Percentiles rank a stretch among this genome's conserved stretches.
Evolutionary conservation across 2,797 vertebrate genomes (phyloP).

Genomic region (Adrianichthys oophorus): DNA sequence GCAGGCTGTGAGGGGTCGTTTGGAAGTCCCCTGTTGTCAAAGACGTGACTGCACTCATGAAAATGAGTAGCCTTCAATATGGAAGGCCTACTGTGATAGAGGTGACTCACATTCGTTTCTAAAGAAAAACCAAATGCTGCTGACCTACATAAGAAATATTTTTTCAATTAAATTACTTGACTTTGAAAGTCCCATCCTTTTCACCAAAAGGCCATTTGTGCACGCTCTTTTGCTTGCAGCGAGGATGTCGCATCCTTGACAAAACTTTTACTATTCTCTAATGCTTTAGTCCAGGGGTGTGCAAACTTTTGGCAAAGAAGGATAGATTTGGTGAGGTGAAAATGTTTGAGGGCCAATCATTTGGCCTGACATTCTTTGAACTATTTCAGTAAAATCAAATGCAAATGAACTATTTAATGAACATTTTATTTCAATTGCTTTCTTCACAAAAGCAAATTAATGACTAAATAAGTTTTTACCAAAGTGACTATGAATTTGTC

Average conservation of each 20-base stretch:
- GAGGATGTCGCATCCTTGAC: neutral
- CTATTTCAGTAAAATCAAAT: no score
- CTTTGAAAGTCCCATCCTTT: conserved; percentile 23
- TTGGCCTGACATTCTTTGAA: no score
- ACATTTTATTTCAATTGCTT: no score
- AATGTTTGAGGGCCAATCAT: no score
- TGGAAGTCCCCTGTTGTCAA: conserved; percentile 61
- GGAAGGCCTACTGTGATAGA: conserved; percentile 10
- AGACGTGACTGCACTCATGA: conserved; percentile 30
- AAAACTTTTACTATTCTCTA: conserved; percentile 1
- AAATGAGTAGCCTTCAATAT: conserved; percentile 36
- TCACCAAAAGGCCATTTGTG: neutral
- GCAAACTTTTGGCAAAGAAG: no score
- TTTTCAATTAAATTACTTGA: neutral
- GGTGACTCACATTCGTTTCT: conserved; percentile 50
- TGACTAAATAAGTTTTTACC: no score
- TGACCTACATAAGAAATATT: conserved; percentile 37
- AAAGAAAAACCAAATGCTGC: conserved; percentile 32
- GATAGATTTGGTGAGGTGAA: no score
- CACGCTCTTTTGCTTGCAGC: neutral
- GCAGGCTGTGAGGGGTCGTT: conserved; percentile 49
- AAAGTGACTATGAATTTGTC: no score
- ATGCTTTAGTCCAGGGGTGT: no score
- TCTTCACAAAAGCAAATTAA: no score
- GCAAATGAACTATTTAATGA: no score